Base-by-base conservation (phyloP, 1,140 invertebrate species). In the Doryteuthis pealeii region DNA sequence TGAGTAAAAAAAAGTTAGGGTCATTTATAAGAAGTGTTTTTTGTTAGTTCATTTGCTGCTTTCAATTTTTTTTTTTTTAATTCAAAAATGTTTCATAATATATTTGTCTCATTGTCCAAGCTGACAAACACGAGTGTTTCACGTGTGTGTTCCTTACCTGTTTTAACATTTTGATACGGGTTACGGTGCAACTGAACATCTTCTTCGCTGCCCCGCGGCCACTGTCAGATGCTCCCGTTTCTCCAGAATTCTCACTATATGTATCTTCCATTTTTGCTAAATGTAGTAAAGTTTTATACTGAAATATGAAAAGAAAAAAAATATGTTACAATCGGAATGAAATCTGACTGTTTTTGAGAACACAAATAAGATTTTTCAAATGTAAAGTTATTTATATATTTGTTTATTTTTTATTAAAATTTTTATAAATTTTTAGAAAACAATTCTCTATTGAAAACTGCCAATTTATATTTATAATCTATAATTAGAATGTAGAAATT, bases 181-280 rank as follows among this genome's bases (percentile, higher is more conserved):
- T 22, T 62, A 18, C 54, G 54, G 26, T 62, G 18, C 54, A 68
- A 32, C 18, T 84, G 82, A 28, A 82, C 81, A 49, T 84, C 82
- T 65, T 82, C 82, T 40, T 82, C 82, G 76, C 82, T 84, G 80
- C 82, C 28, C 82, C 82, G 22, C 81, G 79, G 1, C 82, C 82
- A 65, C 82, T 84, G 58, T 84, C 82, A 58, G 79, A 80, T 33
- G 79, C 78, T 40, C 79, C 80, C 15, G 81, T 80, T 73, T 84
- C 82, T 62, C 81, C 78, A 58, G 82, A 84, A 4, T 81, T 82
- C 35, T 84, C 81, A 72, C 82, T 84, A 40, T 84, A 79, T 45
- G 80, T 77, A 72, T 84, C 82, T 62, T 82, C 81, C n/a, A 77
- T 75, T 1, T 75, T 72, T 15, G 75, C 28, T 68, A 32, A 33